A percentile compares a stretch with the other conserved stretches of the same genome.
These are phyloP conservation scores for Lagorchestes hirsutus DNA, from an alignment of 2,797 vertebrate genomes.

Conservation along the genomic window DNA sequence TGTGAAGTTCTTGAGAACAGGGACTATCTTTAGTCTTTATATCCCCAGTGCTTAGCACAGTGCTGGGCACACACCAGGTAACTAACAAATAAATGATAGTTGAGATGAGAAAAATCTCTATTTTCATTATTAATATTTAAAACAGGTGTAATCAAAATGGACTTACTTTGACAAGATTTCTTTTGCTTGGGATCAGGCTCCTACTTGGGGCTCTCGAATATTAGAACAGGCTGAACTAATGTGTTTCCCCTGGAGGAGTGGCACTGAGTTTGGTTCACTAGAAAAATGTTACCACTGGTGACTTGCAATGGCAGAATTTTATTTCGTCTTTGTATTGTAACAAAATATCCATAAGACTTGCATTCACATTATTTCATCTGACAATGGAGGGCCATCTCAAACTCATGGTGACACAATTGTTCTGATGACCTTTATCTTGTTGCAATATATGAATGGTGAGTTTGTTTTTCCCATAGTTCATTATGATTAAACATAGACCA, in stretches of 20 bases:
- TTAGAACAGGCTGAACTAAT: background rate
- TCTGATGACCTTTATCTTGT: conserved; percentile 43
- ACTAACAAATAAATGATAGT: background rate
- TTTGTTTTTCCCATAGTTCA: conserved; percentile 35
- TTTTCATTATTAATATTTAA: background rate
- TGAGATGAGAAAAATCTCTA: background rate
- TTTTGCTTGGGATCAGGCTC: conserved; percentile 19
- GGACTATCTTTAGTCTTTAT: background rate
- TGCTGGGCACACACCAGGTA: background rate
- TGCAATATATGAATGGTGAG: background rate
- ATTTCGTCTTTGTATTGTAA: conserved; percentile 65
- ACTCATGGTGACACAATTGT: conserved; percentile 34
- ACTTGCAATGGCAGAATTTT: conserved; percentile 52
- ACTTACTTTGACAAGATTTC: background rate
- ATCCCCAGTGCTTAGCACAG: background rate
- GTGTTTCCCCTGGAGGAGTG: background rate
- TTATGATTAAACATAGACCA: background rate
- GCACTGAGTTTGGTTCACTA: conserved; percentile 42
- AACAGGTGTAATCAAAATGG: background rate
- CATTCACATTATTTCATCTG: background rate
- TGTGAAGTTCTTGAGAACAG: background rate
- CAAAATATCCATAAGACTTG: conserved; percentile 47
- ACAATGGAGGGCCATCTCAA: background rate
- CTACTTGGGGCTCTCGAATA: background rate
- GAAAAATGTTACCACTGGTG: conserved; percentile 58